Evolutionary conservation across 2,113 vertebrate genomes (phyloP).

Genomic region (Oncorhynchus clarkii): DNA sequence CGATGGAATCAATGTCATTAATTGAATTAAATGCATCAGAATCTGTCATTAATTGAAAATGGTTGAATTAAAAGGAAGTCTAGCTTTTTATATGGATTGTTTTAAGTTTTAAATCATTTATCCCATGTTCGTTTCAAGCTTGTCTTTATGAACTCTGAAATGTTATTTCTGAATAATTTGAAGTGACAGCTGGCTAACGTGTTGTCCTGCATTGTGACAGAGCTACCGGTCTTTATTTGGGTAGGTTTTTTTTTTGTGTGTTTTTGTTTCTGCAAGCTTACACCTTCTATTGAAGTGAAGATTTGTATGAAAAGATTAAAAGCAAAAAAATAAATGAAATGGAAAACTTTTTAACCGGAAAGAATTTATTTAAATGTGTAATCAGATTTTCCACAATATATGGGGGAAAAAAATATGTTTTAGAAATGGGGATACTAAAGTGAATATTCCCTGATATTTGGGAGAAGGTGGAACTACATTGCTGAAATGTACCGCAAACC

Average conservation of each 20-base stretch:
- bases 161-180: no score
- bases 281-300: constrained; percentile 80
- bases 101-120: constrained; percentile 7
- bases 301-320: constrained; percentile 75
- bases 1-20: no score
- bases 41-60: no score
- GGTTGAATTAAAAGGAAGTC: no score
- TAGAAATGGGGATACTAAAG: constrained; percentile 41
- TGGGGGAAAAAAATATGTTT: constrained; percentile 42
- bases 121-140: no score
- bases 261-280: constrained; percentile 70
- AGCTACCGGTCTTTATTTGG: constrained; percentile 32
- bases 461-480: constrained; percentile 52
- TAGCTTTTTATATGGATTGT: constrained; percentile 29
- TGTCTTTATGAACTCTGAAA: no score
- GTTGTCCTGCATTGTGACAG: no score
- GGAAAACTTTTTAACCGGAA: constrained; percentile 49
- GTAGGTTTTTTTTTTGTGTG: constrained; percentile 18
- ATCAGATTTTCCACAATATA: constrained; percentile 51
- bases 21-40: no score
- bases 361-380: constrained; percentile 74
- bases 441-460: constrained; percentile 25
- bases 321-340: constrained; percentile 58
- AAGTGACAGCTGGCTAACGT: no score
- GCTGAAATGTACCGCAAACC: constrained; percentile 52